Base-by-base conservation (phyloP, 2,113 vertebrate genomes). In the Ia io region DNA sequence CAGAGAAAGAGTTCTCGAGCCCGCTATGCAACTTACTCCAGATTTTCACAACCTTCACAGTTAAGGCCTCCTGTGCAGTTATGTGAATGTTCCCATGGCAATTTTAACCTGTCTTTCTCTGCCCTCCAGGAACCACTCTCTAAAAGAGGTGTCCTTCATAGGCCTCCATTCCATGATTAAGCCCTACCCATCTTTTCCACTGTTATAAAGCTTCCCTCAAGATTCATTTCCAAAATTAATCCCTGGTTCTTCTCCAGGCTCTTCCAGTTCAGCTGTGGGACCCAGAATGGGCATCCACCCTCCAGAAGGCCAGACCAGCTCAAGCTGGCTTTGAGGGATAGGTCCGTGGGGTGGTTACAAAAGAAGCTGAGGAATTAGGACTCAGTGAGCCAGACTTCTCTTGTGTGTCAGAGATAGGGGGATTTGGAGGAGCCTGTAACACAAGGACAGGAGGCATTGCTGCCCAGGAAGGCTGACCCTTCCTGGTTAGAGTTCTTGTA, bases 401-500 rank as follows among this genome's bases (percentile, higher is more conserved):
- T 35, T 35, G 32, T 10, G 11, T 2, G 12, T 70, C 53, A 73
- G 42, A 84, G 80, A 37, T 80, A 84, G 53, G 11, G 30, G 42
- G 37, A 73, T 80, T 17, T 80, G 51, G 35, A 37, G 67, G 79
- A 85, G 11, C 8, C 79, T 82, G 6, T 47, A 69, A 49, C 49
- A 40, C 63, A 67, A 87, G 47, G 32, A 6, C 18, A 63, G 80
- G 56, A 77, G 28, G 32, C 0, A 0, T 18, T 40, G 18, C 59
- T 17, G 8, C 28, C 70, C 71, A 40, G 73, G 6, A 47, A 84
- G 69, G 42, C 42, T 67, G n/a, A 23, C n/a, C 37, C 53, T n/a
- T 35, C 73, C 8, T 7, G 70, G 23, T 42, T 35, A 51, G 30
- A 53, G 93, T 98, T 97, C 92, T 94, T 96, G 85, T 88, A 98